Percentiles rank a stretch among this genome's conserved stretches.
These are phyloP conservation scores for Eufriesea mexicana DNA, from an alignment of 1,140 invertebrate species.

Conservation along the genomic window DNA sequence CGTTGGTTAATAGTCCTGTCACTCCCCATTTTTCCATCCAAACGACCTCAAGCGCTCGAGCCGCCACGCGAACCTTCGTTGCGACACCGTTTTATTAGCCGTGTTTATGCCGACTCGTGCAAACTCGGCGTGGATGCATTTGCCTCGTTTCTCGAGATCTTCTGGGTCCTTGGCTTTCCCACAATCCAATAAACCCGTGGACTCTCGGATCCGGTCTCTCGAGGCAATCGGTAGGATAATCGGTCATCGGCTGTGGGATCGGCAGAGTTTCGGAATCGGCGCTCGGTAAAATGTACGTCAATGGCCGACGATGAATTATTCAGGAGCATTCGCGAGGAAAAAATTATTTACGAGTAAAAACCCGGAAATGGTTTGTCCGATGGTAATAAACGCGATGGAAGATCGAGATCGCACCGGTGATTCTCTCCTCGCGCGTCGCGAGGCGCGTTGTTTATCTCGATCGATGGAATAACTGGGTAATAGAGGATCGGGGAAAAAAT, in stretches of 20 bases:
- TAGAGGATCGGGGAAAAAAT: not conserved
- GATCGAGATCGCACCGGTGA: not conserved
- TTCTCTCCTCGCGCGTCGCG: conserved; percentile 31
- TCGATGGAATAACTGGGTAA: not conserved
- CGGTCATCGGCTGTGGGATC: no score
- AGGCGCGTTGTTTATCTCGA: not conserved
- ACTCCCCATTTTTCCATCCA: not conserved
- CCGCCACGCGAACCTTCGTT: conserved; percentile 28
- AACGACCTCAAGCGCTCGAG: not conserved
- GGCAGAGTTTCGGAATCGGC: no score
- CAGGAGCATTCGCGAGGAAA: not conserved
- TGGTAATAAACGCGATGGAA: not conserved
- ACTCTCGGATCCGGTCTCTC: no score
- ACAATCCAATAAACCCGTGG: no score
- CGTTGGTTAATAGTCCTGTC: conserved; percentile 37
- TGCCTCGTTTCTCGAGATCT: not conserved
- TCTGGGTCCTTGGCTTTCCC: not conserved
- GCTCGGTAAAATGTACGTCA: no score
- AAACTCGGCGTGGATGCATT: not conserved
- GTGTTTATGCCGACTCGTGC: not conserved
- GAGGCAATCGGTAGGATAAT: no score
- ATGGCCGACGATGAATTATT: conserved; percentile 33
- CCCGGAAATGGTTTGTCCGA: not conserved
- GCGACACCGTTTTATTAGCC: conserved; percentile 35
- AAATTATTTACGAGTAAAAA: not conserved